Conservation (phyloP, 1,140 invertebrate species). For the Drosophila triauraria region DNA sequence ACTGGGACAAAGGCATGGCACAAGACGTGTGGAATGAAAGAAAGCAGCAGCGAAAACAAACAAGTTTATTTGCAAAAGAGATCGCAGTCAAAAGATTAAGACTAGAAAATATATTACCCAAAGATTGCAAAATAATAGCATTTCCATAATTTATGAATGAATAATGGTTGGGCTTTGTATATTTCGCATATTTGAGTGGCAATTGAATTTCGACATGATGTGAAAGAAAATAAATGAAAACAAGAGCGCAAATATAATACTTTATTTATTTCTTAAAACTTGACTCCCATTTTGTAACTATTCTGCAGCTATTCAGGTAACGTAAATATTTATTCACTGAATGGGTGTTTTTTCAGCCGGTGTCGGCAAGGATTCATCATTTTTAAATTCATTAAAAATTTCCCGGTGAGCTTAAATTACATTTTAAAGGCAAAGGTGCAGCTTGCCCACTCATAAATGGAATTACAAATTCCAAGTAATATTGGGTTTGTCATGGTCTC, state of each 20-base stretch:
- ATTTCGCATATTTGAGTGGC: not conserved
- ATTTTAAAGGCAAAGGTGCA: not conserved
- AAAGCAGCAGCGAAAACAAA: conserved; percentile 32
- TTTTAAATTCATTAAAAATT: conserved; percentile 1
- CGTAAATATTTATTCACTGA: not conserved
- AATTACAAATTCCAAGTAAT: not conserved
- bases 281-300: no score
- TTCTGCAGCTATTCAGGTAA: not conserved
- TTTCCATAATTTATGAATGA: conserved; percentile 21
- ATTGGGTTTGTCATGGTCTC: not conserved
- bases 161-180: not conserved
- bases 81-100: conserved; percentile 16
- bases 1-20: conserved; percentile 32
- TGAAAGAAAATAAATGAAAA: not conserved
- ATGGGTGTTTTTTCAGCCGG: not conserved
- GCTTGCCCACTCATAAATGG: not conserved
- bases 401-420: conserved; percentile 5
- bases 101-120: conserved; percentile 1
- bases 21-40: conserved; percentile 34
- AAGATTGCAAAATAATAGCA: not conserved
- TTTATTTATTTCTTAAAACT: not conserved
- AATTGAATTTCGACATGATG: no score
- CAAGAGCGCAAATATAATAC: not conserved
- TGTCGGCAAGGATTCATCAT: not conserved
- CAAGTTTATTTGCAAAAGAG: conserved; percentile 36